Percentiles rank a stretch among this genome's conserved stretches.
These are phyloP conservation scores for Andinoacara biseriatus DNA, from an alignment of 2,113 vertebrate genomes.

Conservation along the genomic window DNA sequence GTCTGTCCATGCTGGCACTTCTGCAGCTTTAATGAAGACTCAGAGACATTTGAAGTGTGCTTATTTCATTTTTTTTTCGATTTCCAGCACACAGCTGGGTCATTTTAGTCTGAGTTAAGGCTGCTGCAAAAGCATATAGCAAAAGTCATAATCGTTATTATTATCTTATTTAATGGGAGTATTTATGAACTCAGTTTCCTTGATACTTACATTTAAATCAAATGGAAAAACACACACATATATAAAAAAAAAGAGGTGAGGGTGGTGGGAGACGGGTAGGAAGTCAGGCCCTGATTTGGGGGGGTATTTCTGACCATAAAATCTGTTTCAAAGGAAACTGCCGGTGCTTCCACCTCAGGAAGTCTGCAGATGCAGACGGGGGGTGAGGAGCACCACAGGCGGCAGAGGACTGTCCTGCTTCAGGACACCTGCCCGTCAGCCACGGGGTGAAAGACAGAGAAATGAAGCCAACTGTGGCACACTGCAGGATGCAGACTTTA, in stretches of 20 bases:
- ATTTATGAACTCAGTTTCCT: background rate
- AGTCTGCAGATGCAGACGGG: background rate
- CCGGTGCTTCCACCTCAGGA: too few relatives aligned
- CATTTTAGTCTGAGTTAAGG: background rate
- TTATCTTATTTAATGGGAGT: background rate
- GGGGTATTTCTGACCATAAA: background rate
- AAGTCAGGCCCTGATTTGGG: background rate
- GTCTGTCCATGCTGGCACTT: background rate
- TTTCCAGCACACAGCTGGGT: background rate
- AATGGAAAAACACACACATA: background rate
- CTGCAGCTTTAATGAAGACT: slow-evolving; percentile 1
- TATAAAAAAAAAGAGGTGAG: background rate
- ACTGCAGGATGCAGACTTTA: background rate
- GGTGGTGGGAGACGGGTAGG: background rate
- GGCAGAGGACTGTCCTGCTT: background rate
- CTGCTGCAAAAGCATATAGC: background rate
- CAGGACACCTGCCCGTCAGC: background rate
- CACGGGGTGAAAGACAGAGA: background rate
- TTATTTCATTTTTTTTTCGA: rapidly evolving
- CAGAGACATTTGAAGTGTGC: background rate
- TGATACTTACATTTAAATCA: background rate
- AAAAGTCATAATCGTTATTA: background rate
- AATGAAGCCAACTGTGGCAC: background rate
- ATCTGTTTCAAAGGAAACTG: background rate
- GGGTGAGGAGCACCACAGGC: too few relatives aligned